Conservation (phyloP, 2,797 vertebrate genomes). For the Peromyscus nudipes region DNA sequence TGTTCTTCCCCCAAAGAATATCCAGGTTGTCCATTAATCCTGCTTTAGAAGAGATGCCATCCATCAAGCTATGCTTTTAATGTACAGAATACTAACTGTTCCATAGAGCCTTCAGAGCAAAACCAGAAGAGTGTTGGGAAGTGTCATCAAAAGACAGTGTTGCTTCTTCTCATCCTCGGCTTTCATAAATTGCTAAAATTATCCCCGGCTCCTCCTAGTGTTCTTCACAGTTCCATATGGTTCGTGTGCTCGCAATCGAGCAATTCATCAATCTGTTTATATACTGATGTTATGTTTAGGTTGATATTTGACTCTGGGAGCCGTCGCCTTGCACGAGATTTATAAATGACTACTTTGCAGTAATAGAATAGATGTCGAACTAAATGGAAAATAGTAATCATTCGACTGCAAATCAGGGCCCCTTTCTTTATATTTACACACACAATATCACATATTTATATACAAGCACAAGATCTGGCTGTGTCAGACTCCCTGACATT, state of each 20-base stretch:
- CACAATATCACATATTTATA: constrained; percentile 26
- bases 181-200: constrained; percentile 73
- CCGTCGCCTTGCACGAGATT: constrained; percentile 57
- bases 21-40: neutral
- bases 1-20: neutral
- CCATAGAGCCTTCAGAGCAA: neutral
- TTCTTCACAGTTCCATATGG: constrained; percentile 68
- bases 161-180: neutral
- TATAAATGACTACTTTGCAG: constrained; percentile 63
- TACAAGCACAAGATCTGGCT: neutral
- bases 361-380: constrained; percentile 56
- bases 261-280: constrained; percentile 76
- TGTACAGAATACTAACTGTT: constrained; percentile 24
- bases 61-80: constrained; percentile 32
- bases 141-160: constrained; percentile 39
- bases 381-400: constrained; percentile 71
- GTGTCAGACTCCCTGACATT: constrained; percentile 6
- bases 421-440: constrained; percentile 71
- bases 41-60: neutral
- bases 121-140: constrained; percentile 50
- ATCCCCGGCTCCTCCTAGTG: constrained; percentile 51
- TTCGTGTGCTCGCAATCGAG: constrained; percentile 64
- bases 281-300: constrained; percentile 73
- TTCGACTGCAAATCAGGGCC: constrained; percentile 54
- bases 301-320: constrained; percentile 76